A percentile compares a stretch with the other conserved stretches of the same genome.
Conservation (phyloP, 2,113 vertebrate genomes). For the Oryzias javanicus region DNA sequence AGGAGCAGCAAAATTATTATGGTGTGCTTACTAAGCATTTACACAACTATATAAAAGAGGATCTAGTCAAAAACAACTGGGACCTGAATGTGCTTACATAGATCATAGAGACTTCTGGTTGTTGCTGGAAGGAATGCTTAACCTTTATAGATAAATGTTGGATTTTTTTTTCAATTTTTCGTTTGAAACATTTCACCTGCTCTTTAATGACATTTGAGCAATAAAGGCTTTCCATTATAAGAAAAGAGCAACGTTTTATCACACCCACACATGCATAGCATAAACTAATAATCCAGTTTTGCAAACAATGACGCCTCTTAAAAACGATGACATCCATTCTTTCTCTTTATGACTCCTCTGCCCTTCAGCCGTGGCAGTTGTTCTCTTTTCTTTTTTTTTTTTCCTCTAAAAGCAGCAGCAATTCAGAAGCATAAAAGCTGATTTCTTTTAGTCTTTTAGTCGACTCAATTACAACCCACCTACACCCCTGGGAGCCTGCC, state of each 20-base stretch:
- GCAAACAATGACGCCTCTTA: constrained; percentile 9
- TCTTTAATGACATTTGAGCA: no score
- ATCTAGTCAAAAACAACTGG: no score
- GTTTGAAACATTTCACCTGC: not conserved
- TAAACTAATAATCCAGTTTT: constrained; percentile 9
- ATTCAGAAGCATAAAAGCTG: constrained; percentile 52
- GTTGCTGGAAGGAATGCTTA: not conserved
- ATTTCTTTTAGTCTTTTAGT: constrained; percentile 26
- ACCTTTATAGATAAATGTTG: not conserved
- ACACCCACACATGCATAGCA: not conserved
- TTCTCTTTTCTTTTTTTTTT: constrained; percentile 23
- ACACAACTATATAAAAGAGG: no score
- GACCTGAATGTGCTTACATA: no score
- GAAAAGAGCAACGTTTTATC: no score
- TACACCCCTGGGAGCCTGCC: constrained; percentile 49
- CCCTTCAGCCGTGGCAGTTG: constrained; percentile 58
- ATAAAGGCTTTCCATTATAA: no score
- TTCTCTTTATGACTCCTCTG: constrained; percentile 55
- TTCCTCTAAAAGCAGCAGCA: constrained; percentile 58
- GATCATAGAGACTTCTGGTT: no score
- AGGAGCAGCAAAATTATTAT: no score
- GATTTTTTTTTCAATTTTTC: constrained; percentile 8
- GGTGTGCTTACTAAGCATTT: no score
- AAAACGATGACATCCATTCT: constrained; percentile 21
- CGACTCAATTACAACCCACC: constrained; percentile 70